These are phyloP conservation scores for Potamarius usumacintae DNA, from an alignment of 2,113 vertebrate genomes.

Conservation along the genomic window DNA sequence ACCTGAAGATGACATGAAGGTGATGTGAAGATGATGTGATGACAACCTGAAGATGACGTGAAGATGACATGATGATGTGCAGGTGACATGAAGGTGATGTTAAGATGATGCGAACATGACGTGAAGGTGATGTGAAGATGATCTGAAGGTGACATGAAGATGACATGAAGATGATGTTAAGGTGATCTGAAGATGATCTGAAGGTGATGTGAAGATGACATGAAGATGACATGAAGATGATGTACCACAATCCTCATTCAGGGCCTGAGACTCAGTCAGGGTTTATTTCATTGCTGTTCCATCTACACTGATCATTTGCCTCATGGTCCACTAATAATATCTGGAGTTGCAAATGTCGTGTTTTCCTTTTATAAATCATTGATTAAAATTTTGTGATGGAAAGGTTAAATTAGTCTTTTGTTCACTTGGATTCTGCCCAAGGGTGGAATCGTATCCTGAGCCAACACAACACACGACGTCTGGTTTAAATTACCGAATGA, in stretches of 20 bases:
- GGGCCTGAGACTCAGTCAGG: not conserved
- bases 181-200: no score
- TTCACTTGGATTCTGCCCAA: conserved; percentile 85
- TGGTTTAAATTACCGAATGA: conserved; percentile 86
- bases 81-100: no score
- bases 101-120: no score
- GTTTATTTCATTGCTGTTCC: not conserved
- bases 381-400: conserved; percentile 95
- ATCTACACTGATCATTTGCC: not conserved
- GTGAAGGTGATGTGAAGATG: no score
- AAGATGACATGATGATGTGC: no score
- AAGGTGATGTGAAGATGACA: no score
- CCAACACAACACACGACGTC: conserved; percentile 78
- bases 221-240: not conserved
- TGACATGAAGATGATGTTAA: no score
- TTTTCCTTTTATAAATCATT: conserved; percentile 95
- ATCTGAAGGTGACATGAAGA: no score
- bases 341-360: conserved; percentile 86
- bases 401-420: conserved; percentile 86
- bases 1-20: no score
- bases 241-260: not conserved
- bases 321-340: conserved; percentile 79
- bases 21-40: no score
- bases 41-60: no score
- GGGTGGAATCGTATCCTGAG: conserved; percentile 71